Evolutionary conservation across 1,140 invertebrate species (phyloP).

Genomic region (Zaprionus capensis): DNA sequence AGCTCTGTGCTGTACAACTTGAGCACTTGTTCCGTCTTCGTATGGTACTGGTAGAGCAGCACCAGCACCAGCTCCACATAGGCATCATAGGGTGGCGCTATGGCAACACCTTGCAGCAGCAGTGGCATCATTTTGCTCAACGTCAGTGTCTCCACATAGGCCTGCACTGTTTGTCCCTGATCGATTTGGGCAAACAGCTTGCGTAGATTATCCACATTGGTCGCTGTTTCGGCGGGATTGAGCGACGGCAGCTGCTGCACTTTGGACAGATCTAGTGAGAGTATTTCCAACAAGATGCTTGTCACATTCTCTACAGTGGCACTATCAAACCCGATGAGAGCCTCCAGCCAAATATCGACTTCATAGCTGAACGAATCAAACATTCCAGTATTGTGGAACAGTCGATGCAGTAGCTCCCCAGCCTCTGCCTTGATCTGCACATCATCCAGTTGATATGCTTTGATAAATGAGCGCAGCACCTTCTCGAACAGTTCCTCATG

Average conservation of each 20-base stretch:
- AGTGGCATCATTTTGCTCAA: conserved; percentile 75
- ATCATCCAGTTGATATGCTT: conserved; percentile 84
- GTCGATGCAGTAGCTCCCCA: conserved; percentile 83
- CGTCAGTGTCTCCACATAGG: conserved; percentile 70
- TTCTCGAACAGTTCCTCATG: conserved; percentile 86
- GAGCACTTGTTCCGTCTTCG: conserved; percentile 62
- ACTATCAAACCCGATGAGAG: conserved; percentile 70
- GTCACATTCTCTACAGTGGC: conserved; percentile 58
- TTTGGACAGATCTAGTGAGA: conserved; percentile 53
- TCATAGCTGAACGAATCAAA: conserved; percentile 87
- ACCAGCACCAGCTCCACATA: conserved; percentile 75
- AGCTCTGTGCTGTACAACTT: conserved; percentile 56
- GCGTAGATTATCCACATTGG: conserved; percentile 59
- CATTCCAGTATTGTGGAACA: conserved; percentile 87
- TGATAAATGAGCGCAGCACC: conserved; percentile 86
- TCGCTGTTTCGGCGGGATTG: conserved; percentile 27
- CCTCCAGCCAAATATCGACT: conserved; percentile 88
- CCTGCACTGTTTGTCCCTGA: conserved; percentile 73
- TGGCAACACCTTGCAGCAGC: conserved; percentile 65
- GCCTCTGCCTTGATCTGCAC: conserved; percentile 77
- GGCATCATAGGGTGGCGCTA: conserved; percentile 57
- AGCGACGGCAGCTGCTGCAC: conserved; percentile 51
- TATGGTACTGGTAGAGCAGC: conserved; percentile 78
- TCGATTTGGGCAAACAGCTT: conserved; percentile 77
- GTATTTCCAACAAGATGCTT: conserved; percentile 58